These are phyloP conservation scores for Phacellophora camtschatica DNA, from an alignment of 30 jellyfish, hydroid and myxozoan genomes.

Conservation along the genomic window DNA sequence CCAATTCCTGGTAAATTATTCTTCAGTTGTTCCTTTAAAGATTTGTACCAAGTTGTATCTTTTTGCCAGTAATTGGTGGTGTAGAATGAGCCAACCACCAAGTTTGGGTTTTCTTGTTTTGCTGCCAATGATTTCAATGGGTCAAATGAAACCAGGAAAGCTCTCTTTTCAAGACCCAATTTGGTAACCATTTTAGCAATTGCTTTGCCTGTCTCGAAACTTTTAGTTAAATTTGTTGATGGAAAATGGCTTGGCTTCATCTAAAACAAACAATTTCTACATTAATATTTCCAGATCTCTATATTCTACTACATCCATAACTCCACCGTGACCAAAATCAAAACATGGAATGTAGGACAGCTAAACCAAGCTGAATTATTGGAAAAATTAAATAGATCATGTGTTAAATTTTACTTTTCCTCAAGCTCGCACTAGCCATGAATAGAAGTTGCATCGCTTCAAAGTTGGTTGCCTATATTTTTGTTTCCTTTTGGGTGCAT, in stretches of 20 bases:
- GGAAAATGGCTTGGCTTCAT: conserved; percentile 63
- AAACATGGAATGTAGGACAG: no score
- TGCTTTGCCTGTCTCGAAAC: conserved; percentile 57
- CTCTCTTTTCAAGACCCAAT: conserved; percentile 40
- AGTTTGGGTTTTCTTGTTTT: conserved; percentile 55
- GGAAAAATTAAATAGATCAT: no score
- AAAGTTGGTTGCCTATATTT: no score
- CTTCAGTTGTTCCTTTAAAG: not conserved
- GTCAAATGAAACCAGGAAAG: conserved; percentile 70
- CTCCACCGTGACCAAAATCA: no score
- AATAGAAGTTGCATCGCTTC: no score
- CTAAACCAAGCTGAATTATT: no score
- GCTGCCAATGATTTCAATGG: conserved; percentile 52
- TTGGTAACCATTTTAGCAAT: conserved; percentile 69
- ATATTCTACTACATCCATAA: no score
- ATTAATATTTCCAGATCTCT: no score
- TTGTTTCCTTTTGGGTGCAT: no score
- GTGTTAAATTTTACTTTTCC: no score
- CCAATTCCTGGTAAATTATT: conserved; percentile 30
- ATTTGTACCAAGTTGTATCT: not conserved
- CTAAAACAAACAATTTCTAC: conserved; percentile 27
- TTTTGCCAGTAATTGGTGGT: conserved; percentile 13
- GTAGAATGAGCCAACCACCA: conserved; percentile 65
- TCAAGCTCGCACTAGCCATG: no score
- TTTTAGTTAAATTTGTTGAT: not conserved